Percentiles rank a stretch among this genome's conserved stretches.
Evolutionary conservation across 2,797 vertebrate genomes (phyloP).

Genomic region (Pristis pectinata): DNA sequence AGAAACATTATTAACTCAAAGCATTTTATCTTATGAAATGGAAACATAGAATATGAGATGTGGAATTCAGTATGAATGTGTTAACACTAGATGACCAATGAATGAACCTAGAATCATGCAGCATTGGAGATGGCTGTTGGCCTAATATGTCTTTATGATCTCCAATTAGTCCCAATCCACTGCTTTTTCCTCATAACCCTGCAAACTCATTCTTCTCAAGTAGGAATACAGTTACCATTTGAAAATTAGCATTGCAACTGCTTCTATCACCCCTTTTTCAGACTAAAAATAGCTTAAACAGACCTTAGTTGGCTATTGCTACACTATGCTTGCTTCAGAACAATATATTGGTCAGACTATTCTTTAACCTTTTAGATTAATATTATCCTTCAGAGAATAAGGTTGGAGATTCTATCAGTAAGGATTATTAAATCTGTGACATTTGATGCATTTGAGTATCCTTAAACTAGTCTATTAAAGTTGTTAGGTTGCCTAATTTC

Average conservation of each 20-base stretch:
- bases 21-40: neutral
- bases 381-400: neutral
- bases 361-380: neutral
- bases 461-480: no score
- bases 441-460: neutral
- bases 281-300: neutral
- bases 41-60: neutral
- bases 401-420: neutral
- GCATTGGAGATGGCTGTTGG: neutral
- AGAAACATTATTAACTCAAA: neutral
- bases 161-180: neutral
- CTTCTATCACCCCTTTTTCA: neutral
- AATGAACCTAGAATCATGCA: neutral
- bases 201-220: neutral
- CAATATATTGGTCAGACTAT: neutral
- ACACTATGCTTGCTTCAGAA: neutral
- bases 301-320: neutral
- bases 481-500: neutral
- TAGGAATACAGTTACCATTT: neutral
- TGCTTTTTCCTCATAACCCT: neutral
- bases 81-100: neutral
- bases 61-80: neutral
- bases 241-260: neutral
- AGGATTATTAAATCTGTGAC: neutral
- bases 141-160: neutral